Base-by-base conservation (phyloP, 2,888 invertebrate genomes). In the Ernsta delagoae region DNA sequence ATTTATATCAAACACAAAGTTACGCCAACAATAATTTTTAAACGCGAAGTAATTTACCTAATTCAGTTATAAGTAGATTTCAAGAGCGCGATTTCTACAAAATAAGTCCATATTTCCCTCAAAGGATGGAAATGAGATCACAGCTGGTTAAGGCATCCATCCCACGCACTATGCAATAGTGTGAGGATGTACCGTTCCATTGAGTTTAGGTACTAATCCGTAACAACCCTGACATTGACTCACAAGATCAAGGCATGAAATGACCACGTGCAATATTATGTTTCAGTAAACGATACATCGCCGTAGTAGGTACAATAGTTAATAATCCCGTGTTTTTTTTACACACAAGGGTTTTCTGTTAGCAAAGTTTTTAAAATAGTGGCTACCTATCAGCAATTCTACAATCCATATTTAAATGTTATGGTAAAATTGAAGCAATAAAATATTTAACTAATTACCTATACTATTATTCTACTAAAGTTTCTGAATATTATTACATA, bases 191-290 rank as follows among this genome's bases (percentile, higher is more conserved):
- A 31, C 59, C 50, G 53, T 39, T 59, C 50, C 65, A 59, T 57
- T 65, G 57, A 31, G 59, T 24, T 66, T n/a, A n/a, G n/a, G n/a
- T 66, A 66, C 53, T 66, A 43, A 66, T 53, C 59, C 59, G 65
- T 59, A 53, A 66, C 65, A 66, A 53, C 53, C 65, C 65, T 66
- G 65, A 59, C 65, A 36, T 24, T 66, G 53, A 59, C 31, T 66
- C 59, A 66, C 41, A 66, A 66, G 65, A 66, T 66, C 65, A 59
- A 66, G 59, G 65, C 9, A 39, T 50, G 5, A 39, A 50, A 59
- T 65, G 50, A 50, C 50, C 50, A 39, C 39, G 41, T 65, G 24
- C 76, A 78, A 77, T 78, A 72, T 50, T 50, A 50, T 50, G 50
- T 50, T 50, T 50, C 50, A 50, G 50, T 50, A 50, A 50, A 16